Evolutionary conservation across 2,888 invertebrate genomes (phyloP).

Genomic region (Parochlus steinenii): DNA sequence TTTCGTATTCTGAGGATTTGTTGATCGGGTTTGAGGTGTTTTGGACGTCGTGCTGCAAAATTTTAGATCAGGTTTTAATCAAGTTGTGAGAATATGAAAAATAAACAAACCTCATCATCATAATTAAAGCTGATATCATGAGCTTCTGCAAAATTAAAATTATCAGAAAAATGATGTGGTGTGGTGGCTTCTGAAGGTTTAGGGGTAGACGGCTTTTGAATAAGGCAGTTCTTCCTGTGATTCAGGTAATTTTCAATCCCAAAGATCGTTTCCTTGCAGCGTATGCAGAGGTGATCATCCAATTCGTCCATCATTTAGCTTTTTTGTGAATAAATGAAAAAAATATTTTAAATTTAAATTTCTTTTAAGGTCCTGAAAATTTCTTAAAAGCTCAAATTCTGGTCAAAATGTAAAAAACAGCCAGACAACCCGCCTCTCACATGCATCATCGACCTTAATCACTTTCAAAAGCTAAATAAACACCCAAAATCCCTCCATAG

Average conservation of each 20-base stretch:
- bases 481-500: too few relatives aligned
- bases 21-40: conserved; percentile 13
- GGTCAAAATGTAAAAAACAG: too few relatives aligned
- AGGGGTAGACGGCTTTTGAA: too few relatives aligned
- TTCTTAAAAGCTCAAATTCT: too few relatives aligned
- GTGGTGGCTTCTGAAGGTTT: conserved; percentile 33
- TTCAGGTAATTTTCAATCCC: conserved; percentile 76
- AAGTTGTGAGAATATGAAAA: conserved; percentile 21
- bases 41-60: neutral
- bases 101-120: conserved; percentile 19
- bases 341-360: too few relatives aligned
- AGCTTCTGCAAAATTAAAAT: conserved; percentile 12
- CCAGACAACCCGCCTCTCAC: too few relatives aligned
- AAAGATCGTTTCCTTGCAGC: conserved; percentile 64
- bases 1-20: conserved; percentile 32
- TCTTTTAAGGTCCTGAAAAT: too few relatives aligned
- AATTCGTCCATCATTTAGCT: conserved; percentile 46
- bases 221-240: conserved; percentile 63
- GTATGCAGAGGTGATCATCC: conserved; percentile 76
- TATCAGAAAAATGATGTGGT: conserved; percentile 18
- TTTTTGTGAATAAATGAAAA: conserved; percentile 12
- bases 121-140: conserved; percentile 11
- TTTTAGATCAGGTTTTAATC: conserved; percentile 22
- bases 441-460: too few relatives aligned
- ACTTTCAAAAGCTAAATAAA: too few relatives aligned